Evolutionary conservation across 2,888 invertebrate genomes (phyloP).

Genomic region (Hyposoter dolosus): DNA sequence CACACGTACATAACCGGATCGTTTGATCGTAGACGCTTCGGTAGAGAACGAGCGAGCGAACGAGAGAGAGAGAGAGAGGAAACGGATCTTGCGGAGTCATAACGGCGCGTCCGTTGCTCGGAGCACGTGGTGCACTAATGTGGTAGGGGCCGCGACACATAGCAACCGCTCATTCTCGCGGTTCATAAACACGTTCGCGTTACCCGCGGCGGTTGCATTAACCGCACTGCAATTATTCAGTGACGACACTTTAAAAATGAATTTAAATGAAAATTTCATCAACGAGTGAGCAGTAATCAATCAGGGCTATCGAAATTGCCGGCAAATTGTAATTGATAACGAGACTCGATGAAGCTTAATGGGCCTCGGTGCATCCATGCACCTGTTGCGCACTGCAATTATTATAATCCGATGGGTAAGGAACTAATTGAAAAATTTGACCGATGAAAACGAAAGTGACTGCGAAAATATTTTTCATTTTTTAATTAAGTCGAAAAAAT

Average conservation of each 20-base stretch:
- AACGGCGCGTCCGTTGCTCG: not conserved
- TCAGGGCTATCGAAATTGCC: not conserved
- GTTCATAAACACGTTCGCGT: not conserved
- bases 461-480: too few species aligned
- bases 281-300: not conserved
- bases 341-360: not conserved
- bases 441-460: not conserved
- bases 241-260: not conserved
- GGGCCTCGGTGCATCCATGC: not conserved
- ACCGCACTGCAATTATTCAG: not conserved
- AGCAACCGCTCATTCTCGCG: not conserved
- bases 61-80: constrained; percentile 1
- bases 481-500: not conserved
- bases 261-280: not conserved
- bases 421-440: not conserved
- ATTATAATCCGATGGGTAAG: not conserved
- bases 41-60: not conserved
- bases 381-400: not conserved
- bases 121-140: constrained; percentile 3
- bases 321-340: not conserved
- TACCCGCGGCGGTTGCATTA: not conserved
- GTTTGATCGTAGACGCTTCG: not conserved
- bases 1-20: constrained; percentile 2
- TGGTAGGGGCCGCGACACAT: constrained; percentile 6
- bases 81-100: constrained; percentile 5